Percentiles rank a stretch among this genome's conserved stretches.
These are phyloP conservation scores for Schizopygopsis pylzovi DNA, from an alignment of 2,797 vertebrate species.

Conservation along the genomic window DNA sequence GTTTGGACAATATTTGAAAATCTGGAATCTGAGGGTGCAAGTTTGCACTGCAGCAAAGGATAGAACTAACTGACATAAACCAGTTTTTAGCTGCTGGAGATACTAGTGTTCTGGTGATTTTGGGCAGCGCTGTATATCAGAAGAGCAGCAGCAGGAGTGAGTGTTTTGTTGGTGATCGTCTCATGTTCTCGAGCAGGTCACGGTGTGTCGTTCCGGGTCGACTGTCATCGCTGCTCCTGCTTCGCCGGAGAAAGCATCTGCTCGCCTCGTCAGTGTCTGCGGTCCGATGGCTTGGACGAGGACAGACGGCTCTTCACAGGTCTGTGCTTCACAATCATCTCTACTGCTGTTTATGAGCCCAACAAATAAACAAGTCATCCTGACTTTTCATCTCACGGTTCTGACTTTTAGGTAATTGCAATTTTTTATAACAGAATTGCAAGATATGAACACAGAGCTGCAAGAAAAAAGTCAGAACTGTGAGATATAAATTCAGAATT, in stretches of 20 bases:
- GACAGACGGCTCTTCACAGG: conserved; percentile 85
- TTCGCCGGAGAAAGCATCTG: conserved; percentile 89
- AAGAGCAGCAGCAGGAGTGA: neutral
- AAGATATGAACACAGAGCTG: neutral
- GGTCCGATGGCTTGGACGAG: conserved; percentile 79
- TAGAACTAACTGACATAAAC: no score
- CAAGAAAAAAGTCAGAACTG: no score
- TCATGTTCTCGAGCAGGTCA: conserved; percentile 78
- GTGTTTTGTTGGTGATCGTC: neutral
- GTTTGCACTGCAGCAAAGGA: no score
- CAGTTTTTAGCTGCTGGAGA: no score
- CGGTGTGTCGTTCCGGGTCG: conserved; percentile 85
- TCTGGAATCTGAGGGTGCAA: no score
- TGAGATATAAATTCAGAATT: no score
- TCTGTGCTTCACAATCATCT: conserved; percentile 62
- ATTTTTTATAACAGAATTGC: neutral
- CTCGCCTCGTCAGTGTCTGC: conserved; percentile 85
- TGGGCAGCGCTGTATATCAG: no score
- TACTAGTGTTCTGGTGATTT: no score
- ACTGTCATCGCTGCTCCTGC: conserved; percentile 92
- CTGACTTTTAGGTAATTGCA: neutral
- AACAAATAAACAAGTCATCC: no score
- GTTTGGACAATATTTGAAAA: no score
- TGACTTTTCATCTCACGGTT: neutral
- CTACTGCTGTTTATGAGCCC: neutral